Conservation (phyloP, 2,113 vertebrate species). For the Asarcornis scutulata region DNA sequence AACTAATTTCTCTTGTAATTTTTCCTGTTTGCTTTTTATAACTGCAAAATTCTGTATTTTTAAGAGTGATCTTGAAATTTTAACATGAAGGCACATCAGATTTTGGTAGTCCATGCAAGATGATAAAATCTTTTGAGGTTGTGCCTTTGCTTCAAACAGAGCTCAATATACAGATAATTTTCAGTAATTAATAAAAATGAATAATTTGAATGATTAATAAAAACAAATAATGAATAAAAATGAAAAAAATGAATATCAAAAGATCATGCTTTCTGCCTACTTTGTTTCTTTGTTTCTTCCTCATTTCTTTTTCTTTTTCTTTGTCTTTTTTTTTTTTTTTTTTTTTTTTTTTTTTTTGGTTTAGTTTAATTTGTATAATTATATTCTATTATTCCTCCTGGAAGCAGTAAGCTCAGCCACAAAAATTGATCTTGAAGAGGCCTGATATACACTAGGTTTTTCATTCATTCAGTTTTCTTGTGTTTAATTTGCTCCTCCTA, state of each 20-base stretch:
- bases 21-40: neutral
- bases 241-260: neutral
- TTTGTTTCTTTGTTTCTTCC: neutral
- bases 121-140: neutral
- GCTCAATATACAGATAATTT: neutral
- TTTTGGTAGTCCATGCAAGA: neutral
- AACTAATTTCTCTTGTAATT: neutral
- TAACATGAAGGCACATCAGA: neutral
- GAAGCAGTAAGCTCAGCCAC: neutral
- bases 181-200: neutral
- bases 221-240: neutral
- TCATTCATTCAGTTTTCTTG: neutral
- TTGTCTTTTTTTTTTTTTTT: neutral
- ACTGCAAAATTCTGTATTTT: neutral
- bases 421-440: neutral
- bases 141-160: neutral
- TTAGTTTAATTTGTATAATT: no score
- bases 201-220: neutral
- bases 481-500: neutral
- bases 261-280: neutral
- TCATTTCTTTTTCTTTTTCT: neutral
- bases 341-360: no score
- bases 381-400: neutral
- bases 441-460: neutral
- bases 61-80: neutral